These are phyloP conservation scores for Sesia apiformis DNA, from an alignment of 2,888 invertebrate genomes.

Conservation along the genomic window DNA sequence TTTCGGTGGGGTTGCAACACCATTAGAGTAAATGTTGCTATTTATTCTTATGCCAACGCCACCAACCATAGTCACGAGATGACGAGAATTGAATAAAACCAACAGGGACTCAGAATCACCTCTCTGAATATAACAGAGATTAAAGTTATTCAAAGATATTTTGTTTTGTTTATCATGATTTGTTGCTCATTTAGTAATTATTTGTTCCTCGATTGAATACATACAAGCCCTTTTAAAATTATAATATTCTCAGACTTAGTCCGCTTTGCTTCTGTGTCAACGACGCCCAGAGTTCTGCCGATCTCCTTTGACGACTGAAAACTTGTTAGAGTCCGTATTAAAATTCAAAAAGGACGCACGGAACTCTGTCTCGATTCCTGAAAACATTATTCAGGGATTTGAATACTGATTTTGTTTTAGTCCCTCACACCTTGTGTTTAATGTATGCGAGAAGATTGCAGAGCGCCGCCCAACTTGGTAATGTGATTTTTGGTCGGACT, in stretches of 20 bases:
- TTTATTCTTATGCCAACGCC: no score
- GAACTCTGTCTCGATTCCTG: constrained; percentile 65
- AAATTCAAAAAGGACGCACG: constrained; percentile 72
- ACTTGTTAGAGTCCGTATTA: constrained; percentile 72
- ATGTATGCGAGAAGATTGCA: constrained; percentile 64
- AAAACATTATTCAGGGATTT: constrained; percentile 73
- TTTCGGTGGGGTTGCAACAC: no score
- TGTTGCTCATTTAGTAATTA: no score
- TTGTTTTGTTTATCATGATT: no score
- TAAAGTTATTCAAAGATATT: no score
- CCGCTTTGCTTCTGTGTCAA: constrained; percentile 25
- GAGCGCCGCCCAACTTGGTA: constrained; percentile 42
- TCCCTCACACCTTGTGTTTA: constrained; percentile 46
- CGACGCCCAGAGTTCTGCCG: constrained; percentile 32
- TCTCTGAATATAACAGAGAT: no score
- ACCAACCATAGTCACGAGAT: no score
- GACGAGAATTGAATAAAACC: no score
- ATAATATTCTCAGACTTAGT: constrained; percentile 10
- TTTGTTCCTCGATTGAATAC: no score
- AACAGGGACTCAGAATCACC: no score
- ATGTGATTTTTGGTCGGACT: constrained; percentile 67
- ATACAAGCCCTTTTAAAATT: no score
- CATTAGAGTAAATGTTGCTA: no score
- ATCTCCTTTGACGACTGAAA: constrained; percentile 69
- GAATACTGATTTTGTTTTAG: constrained; percentile 73